These are phyloP conservation scores for Toxotes chatareus DNA, from an alignment of 2,113 vertebrate genomes.

Conservation along the genomic window DNA sequence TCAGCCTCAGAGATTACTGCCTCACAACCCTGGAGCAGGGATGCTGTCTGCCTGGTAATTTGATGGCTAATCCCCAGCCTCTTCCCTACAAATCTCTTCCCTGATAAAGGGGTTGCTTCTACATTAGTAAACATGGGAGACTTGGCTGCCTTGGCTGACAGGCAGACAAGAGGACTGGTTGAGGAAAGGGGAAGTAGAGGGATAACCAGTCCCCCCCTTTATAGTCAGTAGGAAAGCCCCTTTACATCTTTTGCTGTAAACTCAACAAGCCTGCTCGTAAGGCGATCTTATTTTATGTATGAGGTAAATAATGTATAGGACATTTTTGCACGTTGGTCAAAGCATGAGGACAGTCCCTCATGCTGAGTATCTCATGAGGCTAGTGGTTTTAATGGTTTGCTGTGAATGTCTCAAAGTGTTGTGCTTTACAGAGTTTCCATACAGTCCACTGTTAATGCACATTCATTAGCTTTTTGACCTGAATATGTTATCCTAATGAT, in stretches of 20 bases:
- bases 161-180: conserved; percentile 64
- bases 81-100: conserved; percentile 80
- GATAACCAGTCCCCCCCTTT: conserved; percentile 39
- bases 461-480: conserved; percentile 74
- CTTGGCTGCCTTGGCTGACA: conserved; percentile 63
- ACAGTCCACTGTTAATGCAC: conserved; percentile 59
- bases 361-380: conserved; percentile 8
- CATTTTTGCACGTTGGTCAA: conserved; percentile 28
- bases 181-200: conserved; percentile 24
- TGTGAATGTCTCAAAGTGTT: conserved; percentile 29
- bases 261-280: conserved; percentile 1
- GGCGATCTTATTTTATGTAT: conserved; percentile 6
- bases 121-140: conserved; percentile 79
- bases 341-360: background rate
- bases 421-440: conserved; percentile 11
- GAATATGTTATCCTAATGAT: conserved; percentile 66
- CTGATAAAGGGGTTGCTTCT: conserved; percentile 80
- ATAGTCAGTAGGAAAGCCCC: conserved; percentile 10
- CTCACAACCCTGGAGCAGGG: conserved; percentile 75
- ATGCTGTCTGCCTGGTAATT: conserved; percentile 83
- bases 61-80: conserved; percentile 82
- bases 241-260: conserved; percentile 23
- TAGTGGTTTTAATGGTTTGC: conserved; percentile 44
- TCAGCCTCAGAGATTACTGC: conserved; percentile 77
- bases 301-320: conserved; percentile 20